A percentile compares a stretch with the other conserved stretches of the same genome.
phyloP scores from a whole-genome alignment of 2,113 vertebrate genomes.

The Buteo buteo region DNA sequence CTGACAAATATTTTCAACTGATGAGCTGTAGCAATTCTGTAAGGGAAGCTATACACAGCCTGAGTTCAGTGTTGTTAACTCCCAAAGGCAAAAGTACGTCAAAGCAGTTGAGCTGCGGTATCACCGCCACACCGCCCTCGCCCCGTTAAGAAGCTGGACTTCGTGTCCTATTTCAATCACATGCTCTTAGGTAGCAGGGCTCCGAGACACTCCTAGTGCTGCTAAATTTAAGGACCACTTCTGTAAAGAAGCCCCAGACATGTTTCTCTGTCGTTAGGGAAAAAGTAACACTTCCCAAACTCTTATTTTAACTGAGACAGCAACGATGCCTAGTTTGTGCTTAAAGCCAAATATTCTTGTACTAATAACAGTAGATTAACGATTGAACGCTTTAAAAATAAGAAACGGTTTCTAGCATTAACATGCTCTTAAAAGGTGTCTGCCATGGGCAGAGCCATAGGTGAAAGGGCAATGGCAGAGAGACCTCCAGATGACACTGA shows the following conservation, averaged over 20 bases:
- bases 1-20: background rate
- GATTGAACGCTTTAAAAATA: background rate
- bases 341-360: background rate
- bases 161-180: background rate
- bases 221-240: background rate
- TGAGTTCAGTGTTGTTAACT: background rate
- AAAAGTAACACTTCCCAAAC: background rate
- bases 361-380: background rate
- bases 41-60: background rate
- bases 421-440: background rate
- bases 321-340: fast-evolving
- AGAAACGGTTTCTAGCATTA: background rate
- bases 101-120: background rate
- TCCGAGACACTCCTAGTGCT: background rate
- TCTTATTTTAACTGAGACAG: background rate
- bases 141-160: background rate
- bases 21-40: background rate
- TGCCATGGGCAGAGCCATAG: background rate
- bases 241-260: background rate
- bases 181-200: background rate
- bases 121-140: background rate
- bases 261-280: background rate
- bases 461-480: background rate
- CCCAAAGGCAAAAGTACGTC: background rate
- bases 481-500: background rate